A percentile compares a stretch with the other conserved stretches of the same genome.
Conservation (phyloP, 2,888 invertebrate species). For the Ptychoptera contaminata region DNA sequence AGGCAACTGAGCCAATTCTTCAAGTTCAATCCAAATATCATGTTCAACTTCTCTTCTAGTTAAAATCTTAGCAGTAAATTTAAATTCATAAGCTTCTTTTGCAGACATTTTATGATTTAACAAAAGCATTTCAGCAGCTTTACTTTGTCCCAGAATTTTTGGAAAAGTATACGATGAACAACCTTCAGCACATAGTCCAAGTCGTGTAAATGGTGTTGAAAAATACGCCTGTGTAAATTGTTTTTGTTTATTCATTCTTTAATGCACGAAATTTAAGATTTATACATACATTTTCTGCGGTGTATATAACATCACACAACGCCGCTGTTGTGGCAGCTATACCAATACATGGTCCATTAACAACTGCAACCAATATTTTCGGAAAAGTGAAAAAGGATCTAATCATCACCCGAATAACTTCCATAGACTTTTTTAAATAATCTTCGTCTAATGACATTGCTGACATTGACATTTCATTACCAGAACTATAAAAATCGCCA, state of each 20-base stretch:
- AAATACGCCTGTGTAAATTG: conserved; percentile 59
- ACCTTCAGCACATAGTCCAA: conserved; percentile 80
- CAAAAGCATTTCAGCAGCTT: conserved; percentile 45
- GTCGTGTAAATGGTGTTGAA: conserved; percentile 67
- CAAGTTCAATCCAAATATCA: conserved; percentile 41
- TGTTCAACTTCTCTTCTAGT: conserved; percentile 43
- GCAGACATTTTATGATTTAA: conserved; percentile 67
- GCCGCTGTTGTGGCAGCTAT: conserved; percentile 72
- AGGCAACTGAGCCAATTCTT: conserved; percentile 38
- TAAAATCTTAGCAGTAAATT: conserved; percentile 66
- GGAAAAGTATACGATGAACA: conserved; percentile 81
- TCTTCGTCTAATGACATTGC: not conserved
- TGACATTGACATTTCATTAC: conserved; percentile 36
- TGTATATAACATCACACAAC: conserved; percentile 78
- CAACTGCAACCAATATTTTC: conserved; percentile 71
- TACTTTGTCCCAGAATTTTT: conserved; percentile 62
- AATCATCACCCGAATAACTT: conserved; percentile 44
- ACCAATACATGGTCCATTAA: conserved; percentile 92
- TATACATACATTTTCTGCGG: conserved; percentile 56
- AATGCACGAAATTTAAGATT: not conserved
- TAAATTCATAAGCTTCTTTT: conserved; percentile 56
- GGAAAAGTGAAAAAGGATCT: conserved; percentile 69
- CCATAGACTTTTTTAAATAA: conserved; percentile 12
- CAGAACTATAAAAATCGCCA: conserved; percentile 71
- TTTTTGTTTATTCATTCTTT: too few species aligned